phyloP scores from a whole-genome alignment of 53 echinoderm and acorn worm genomes.

The Apostichopus leukothele region DNA sequence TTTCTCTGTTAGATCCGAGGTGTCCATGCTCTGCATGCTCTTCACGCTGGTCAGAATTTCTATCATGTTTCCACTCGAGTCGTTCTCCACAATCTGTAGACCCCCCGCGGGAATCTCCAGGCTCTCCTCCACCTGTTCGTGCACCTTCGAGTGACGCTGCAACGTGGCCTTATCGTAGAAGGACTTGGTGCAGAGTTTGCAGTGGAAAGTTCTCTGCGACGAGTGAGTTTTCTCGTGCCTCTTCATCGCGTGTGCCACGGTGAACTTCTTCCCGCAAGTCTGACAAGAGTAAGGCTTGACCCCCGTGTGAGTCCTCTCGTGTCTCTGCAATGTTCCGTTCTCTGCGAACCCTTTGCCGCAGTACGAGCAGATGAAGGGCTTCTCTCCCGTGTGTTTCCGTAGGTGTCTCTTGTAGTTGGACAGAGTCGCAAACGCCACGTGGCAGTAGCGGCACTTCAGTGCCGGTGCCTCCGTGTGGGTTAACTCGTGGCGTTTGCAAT shows the following conservation, averaged over 20 bases:
- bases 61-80: conserved; percentile 20
- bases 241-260: conserved; percentile 26
- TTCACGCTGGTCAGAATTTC: conserved; percentile 19
- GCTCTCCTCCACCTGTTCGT: conserved; percentile 11
- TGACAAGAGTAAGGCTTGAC: conserved; percentile 22
- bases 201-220: background rate
- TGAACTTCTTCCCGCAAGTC: conserved; percentile 24
- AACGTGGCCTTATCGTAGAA: conserved; percentile 12
- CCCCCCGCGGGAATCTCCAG: conserved; percentile 11
- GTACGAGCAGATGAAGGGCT: conserved; percentile 24
- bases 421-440: conserved; percentile 24
- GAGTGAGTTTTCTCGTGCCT: conserved; percentile 43
- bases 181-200: conserved; percentile 28
- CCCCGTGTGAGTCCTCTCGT: conserved; percentile 31
- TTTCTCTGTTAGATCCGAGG: background rate
- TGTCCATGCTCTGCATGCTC: background rate
- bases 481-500: conserved; percentile 37
- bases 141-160: conserved; percentile 8
- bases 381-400: conserved; percentile 37
- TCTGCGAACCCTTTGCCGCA: conserved; percentile 45
- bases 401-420: conserved; percentile 33
- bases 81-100: conserved; percentile 25
- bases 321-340: conserved; percentile 32
- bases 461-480: conserved; percentile 27
- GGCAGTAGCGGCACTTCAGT: conserved; percentile 37